These are phyloP conservation scores for Lonchura striata DNA, from an alignment of 2,113 vertebrate genomes.

Conservation along the genomic window DNA sequence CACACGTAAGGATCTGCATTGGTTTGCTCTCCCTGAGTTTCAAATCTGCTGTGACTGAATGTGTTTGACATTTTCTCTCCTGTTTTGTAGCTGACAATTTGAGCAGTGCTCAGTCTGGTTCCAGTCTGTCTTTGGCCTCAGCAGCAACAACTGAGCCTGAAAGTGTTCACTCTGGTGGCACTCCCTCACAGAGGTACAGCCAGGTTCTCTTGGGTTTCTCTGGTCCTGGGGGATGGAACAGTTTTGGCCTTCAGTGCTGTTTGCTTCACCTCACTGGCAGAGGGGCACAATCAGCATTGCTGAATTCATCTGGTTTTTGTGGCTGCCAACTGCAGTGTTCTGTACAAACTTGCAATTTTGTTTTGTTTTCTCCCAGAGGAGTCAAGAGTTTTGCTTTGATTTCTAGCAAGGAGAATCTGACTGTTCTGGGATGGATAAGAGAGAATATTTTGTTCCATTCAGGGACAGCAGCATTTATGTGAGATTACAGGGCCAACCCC, in stretches of 20 bases:
- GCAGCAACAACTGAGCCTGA: constrained; percentile 87
- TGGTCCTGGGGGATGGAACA: not conserved
- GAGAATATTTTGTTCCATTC: not conserved
- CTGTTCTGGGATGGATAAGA: not conserved
- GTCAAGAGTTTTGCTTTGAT: not conserved
- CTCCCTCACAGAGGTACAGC: constrained; percentile 83
- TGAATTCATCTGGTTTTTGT: not conserved
- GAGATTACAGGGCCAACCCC: not conserved
- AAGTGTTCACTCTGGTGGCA: constrained; percentile 86
- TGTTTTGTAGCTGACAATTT: constrained; percentile 80
- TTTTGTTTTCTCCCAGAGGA: not conserved
- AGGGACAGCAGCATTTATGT: not conserved
- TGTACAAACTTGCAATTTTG: not conserved
- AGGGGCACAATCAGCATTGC: not conserved
- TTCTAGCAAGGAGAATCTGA: not conserved
- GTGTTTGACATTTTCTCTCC: not conserved
- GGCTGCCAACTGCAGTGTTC: not conserved
- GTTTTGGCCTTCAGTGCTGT: not conserved
- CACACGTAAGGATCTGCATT: constrained; percentile 74
- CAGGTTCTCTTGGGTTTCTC: fast-evolving
- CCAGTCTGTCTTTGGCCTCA: constrained; percentile 91
- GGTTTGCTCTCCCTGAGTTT: not conserved
- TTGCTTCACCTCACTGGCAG: not conserved
- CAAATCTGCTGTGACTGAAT: not conserved
- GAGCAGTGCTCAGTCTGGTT: constrained; percentile 87